Evolutionary conservation across 53 echinoderm and acorn worm species (phyloP).

Genomic region (Echinarachnius parma): DNA sequence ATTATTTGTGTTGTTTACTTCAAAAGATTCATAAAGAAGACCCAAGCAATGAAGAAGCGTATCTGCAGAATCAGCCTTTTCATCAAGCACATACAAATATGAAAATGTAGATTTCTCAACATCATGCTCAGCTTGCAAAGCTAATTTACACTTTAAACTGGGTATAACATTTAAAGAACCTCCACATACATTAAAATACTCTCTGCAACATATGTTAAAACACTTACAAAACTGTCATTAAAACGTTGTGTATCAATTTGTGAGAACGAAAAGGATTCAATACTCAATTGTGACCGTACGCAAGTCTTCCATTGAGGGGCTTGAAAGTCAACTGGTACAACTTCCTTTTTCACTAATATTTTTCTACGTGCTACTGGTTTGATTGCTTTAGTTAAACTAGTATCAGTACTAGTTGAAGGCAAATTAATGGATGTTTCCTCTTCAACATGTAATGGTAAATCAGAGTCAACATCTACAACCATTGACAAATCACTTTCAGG

Average conservation of each 20-base stretch:
- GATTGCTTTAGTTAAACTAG: too few species aligned
- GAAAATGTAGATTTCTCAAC: not conserved
- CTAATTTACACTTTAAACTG: slow-evolving; percentile 26
- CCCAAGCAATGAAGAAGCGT: not conserved
- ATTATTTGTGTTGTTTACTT: not conserved
- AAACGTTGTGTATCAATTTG: not conserved
- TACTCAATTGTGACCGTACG: not conserved
- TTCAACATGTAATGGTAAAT: too few species aligned
- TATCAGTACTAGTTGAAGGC: too few species aligned
- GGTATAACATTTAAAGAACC: not conserved
- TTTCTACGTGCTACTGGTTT: slow-evolving; percentile 15
- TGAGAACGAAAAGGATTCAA: slow-evolving; percentile 1
- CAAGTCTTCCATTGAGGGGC: not conserved
- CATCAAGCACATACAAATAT: slow-evolving; percentile 8
- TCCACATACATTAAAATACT: not conserved
- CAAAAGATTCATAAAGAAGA: not conserved
- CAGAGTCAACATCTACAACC: too few species aligned
- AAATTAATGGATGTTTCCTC: too few species aligned
- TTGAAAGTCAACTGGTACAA: not conserved
- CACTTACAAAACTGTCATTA: not conserved
- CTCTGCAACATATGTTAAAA: slow-evolving; percentile 11
- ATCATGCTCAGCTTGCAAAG: not conserved
- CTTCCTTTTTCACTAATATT: not conserved
- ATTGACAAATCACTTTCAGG: too few species aligned
- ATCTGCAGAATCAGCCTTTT: slow-evolving; percentile 13